A percentile compares a stretch with the other conserved stretches of the same genome.
Conservation (phyloP, 2,113 vertebrate species). For the Hystrix cristata region DNA sequence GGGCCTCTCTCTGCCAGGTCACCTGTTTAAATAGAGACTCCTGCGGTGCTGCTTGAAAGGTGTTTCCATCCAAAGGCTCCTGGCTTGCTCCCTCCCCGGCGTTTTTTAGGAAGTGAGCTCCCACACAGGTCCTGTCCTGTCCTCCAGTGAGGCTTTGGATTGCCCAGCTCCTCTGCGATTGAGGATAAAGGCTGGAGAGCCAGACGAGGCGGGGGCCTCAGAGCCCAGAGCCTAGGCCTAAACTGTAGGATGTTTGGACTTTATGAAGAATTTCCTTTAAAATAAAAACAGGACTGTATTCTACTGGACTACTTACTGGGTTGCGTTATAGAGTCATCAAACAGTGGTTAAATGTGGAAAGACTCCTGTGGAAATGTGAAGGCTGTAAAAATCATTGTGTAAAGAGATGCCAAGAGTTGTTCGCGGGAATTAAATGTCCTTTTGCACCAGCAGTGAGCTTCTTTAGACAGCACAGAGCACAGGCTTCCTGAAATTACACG, state of each 20-base stretch:
- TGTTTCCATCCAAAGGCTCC: slow-evolving; percentile 53
- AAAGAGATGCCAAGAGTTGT: slow-evolving; percentile 9
- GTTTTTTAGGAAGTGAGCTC: slow-evolving; percentile 62
- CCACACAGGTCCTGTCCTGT: not conserved
- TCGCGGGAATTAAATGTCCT: not conserved
- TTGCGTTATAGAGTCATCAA: not conserved
- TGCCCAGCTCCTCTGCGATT: not conserved
- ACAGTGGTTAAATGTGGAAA: slow-evolving; percentile 36
- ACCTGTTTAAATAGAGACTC: slow-evolving; percentile 83
- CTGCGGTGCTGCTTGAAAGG: slow-evolving; percentile 69
- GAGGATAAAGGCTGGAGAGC: not conserved
- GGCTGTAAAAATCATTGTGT: slow-evolving; percentile 52
- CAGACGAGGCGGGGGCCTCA: not conserved
- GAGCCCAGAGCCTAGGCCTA: not conserved
- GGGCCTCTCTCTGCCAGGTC: slow-evolving; percentile 75
- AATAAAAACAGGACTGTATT: slow-evolving; percentile 47
- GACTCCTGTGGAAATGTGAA: not conserved
- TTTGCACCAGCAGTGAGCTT: not conserved
- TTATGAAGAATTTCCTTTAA: slow-evolving; percentile 44
- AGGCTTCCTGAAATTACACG: not conserved
- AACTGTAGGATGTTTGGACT: not conserved
- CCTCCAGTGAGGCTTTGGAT: not conserved
- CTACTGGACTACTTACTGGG: not conserved
- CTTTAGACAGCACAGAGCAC: not conserved
- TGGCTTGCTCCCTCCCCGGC: not conserved